Evolutionary conservation across 2,888 invertebrate species (phyloP).

Genomic region (Troilus luridus): DNA sequence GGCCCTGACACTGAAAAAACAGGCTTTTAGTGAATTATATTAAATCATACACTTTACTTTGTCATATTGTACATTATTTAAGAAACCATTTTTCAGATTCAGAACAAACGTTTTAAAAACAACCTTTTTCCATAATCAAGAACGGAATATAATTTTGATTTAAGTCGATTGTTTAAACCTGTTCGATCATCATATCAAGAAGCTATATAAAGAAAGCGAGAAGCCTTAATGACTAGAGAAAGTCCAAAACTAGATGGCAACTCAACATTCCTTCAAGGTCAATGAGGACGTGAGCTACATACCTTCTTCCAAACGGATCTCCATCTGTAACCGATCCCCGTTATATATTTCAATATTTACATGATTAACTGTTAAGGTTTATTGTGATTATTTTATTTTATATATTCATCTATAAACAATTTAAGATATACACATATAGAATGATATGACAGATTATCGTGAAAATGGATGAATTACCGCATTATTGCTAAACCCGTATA

Average conservation of each 20-base stretch:
- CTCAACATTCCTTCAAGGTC: slow-evolving; percentile 16
- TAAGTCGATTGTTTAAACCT: background rate
- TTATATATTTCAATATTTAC: background rate
- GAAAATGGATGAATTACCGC: too few species aligned
- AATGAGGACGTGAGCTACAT: slow-evolving; percentile 27
- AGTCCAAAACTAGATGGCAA: background rate
- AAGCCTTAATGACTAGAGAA: background rate
- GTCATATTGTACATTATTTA: too few species aligned
- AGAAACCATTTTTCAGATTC: background rate
- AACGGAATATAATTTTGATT: background rate
- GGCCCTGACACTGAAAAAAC: too few species aligned
- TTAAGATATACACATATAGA: background rate
- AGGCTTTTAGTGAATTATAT: too few species aligned
- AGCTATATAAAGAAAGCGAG: background rate
- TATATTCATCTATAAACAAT: background rate
- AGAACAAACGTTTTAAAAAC: background rate
- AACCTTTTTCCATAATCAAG: background rate
- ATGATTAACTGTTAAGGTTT: background rate
- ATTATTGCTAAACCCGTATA: too few species aligned
- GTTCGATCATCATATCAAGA: background rate
- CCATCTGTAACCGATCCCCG: background rate
- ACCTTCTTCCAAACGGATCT: slow-evolving; percentile 6
- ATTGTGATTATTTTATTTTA: background rate
- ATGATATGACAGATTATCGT: background rate
- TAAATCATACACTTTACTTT: too few species aligned